Base-by-base conservation (phyloP, 2,113 vertebrate genomes). In the Brachypodius melanocephalos region DNA sequence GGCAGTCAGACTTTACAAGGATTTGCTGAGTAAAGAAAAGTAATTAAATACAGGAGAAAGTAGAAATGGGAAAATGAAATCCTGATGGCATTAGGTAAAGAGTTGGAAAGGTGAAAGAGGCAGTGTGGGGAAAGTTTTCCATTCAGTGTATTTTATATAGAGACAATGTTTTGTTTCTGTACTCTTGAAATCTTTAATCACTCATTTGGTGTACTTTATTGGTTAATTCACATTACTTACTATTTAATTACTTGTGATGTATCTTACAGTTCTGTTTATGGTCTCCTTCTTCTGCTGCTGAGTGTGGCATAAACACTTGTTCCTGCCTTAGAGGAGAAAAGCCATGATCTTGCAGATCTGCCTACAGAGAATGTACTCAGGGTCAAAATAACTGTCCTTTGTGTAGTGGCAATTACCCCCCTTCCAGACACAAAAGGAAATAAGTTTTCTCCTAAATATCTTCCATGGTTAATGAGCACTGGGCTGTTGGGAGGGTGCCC, bases 41-140 rank as follows among this genome's bases (percentile, higher is more conserved):
- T 52, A 75, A 76, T 80, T 68, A 69, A 82, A 76, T 69, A 2
- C 75, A 90, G 88, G 19, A 54, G 71, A 73, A 79, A 54, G 69
- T 40, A 78, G 69, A 85, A 83, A 17, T 32, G 84, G 40, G 80
- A 74, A 92, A 96, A 83, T 93, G 28, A 92, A 90, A 95, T 90
- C 83, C 67, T 74, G 43, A 65, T 90, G 89, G 43, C n/a, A 28
- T 80, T 96, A 40, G 79, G 67, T 83, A 80, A 68, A 91, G 66
- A 58, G 45, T 28, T 95, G 55, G 80, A 85, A 87, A 81, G 84
- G 77, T 93, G 62, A 95, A 89, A 76, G 59, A 46, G 68, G 17
- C 54, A 58, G 34, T 0, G 1, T 3, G 46, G 42, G 54, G 9
- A 5, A 11, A 77, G 25, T 9, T 76, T 93, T 48, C 63, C 11